Conservation (phyloP, 2,113 vertebrate species). For the Ammospiza caudacuta region DNA sequence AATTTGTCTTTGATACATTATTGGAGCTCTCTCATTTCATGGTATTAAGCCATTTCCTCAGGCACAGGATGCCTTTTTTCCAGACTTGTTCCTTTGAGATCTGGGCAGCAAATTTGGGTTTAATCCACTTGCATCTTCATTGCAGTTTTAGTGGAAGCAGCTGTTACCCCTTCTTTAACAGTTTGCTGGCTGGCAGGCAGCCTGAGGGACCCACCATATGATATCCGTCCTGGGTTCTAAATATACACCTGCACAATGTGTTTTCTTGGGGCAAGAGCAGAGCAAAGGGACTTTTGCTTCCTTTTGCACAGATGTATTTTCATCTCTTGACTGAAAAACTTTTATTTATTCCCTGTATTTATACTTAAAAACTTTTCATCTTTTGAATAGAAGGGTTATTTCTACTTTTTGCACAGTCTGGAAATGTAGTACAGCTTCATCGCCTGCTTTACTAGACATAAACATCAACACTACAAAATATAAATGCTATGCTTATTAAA, state of each 20-base stretch:
- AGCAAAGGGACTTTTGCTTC: slow-evolving; percentile 9
- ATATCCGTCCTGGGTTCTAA: slow-evolving; percentile 44
- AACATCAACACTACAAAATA: background rate
- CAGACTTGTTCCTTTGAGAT: slow-evolving; percentile 35
- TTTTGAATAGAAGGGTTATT: background rate
- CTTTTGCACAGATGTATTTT: slow-evolving; percentile 16
- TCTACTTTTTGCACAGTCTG: background rate
- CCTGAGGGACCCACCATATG: slow-evolving; percentile 7
- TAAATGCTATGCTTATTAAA: background rate
- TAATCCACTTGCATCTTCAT: slow-evolving; percentile 38
- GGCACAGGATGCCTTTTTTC: slow-evolving; percentile 35
- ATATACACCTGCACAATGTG: background rate
- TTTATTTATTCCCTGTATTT: background rate
- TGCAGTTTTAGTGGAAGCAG: slow-evolving; percentile 38
- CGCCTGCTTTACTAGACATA: background rate
- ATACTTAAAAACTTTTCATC: background rate
- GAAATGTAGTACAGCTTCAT: background rate
- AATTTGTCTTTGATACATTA: slow-evolving; percentile 27
- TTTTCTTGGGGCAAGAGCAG: slow-evolving; percentile 39
- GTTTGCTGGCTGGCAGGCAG: slow-evolving; percentile 1
- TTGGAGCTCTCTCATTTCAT: slow-evolving; percentile 9
- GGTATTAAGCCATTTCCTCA: slow-evolving; percentile 35
- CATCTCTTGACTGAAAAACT: background rate
- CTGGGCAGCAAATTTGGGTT: slow-evolving; percentile 14
- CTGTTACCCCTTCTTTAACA: slow-evolving; percentile 30